Conservation (phyloP, 1,140 invertebrate species). For the Megalonaias nervosa region DNA sequence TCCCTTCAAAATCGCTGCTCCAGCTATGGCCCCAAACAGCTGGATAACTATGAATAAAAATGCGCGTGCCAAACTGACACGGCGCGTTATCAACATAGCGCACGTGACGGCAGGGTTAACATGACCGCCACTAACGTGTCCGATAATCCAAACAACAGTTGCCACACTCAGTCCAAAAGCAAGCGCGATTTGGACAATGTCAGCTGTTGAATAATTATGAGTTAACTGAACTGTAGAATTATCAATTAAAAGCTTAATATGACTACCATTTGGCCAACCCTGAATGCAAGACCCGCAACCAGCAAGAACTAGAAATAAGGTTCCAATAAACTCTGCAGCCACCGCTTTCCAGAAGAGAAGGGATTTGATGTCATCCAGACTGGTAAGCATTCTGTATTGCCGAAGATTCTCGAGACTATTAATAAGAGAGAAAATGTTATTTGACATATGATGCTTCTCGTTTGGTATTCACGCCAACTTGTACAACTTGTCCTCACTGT, state of each 20-base stretch:
- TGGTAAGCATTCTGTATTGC: slow-evolving; percentile 11
- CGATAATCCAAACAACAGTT: slow-evolving; percentile 74
- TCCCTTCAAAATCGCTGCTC: slow-evolving; percentile 79
- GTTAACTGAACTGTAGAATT: no score
- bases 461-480: no score
- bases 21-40: slow-evolving; percentile 82
- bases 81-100: slow-evolving; percentile 77
- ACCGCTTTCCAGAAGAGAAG: slow-evolving; percentile 25
- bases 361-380: slow-evolving; percentile 31
- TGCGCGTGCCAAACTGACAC: slow-evolving; percentile 63
- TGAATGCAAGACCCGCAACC: slow-evolving; percentile 80
- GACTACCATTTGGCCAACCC: background rate
- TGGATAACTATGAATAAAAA: slow-evolving; percentile 66
- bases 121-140: slow-evolving; percentile 90
- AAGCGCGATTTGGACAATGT: slow-evolving; percentile 53
- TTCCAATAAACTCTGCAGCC: slow-evolving; percentile 87
- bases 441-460: no score
- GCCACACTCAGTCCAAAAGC: slow-evolving; percentile 66
- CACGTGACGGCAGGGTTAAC: slow-evolving; percentile 91
- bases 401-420: no score
- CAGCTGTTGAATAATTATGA: background rate
- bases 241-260: background rate
- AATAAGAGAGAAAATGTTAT: no score
- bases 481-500: no score
- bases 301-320: slow-evolving; percentile 85